A percentile compares a stretch with the other conserved stretches of the same genome.
phyloP scores from a whole-genome alignment of 2,888 invertebrate genomes.

The Ctenicera cuprea region DNA sequence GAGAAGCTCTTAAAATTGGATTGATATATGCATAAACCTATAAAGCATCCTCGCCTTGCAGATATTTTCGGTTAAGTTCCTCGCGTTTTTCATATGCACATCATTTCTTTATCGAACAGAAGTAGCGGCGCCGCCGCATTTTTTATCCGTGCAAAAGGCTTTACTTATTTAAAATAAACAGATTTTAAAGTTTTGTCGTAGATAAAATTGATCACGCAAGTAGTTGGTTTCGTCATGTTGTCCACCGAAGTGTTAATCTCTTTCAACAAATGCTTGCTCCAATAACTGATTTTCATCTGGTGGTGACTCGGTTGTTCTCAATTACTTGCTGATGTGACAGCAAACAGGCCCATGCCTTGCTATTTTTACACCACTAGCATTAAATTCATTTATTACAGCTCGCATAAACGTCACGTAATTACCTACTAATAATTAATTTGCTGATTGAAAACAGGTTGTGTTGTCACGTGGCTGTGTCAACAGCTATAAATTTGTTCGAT shows the following conservation, averaged over 20 bases:
- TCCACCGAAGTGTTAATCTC: not conserved
- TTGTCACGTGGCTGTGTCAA: constrained; percentile 11
- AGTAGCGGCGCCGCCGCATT: not conserved
- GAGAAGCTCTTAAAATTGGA: constrained; percentile 36
- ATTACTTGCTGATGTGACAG: not conserved
- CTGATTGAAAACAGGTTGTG: constrained; percentile 16
- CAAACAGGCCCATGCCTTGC: not conserved
- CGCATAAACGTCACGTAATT: constrained; percentile 5
- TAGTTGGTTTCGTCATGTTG: not conserved
- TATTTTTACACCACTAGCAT: constrained; percentile 4
- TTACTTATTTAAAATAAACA: not conserved
- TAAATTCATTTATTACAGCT: constrained; percentile 10
- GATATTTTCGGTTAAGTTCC: not conserved
- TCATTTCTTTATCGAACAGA: not conserved
- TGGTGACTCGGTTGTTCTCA: constrained; percentile 5
- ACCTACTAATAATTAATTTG: constrained; percentile 17
- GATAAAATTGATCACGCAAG: not conserved
- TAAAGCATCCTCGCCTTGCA: constrained; percentile 15
- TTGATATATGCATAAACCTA: constrained; percentile 27
- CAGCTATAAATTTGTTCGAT: not conserved
- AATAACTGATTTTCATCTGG: constrained; percentile 7
- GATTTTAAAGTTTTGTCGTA: not conserved
- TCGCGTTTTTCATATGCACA: not conserved
- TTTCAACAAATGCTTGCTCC: not conserved
- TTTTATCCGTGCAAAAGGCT: not conserved